Conservation (phyloP, 2,888 invertebrate genomes). For the Ernsta delagoae region DNA sequence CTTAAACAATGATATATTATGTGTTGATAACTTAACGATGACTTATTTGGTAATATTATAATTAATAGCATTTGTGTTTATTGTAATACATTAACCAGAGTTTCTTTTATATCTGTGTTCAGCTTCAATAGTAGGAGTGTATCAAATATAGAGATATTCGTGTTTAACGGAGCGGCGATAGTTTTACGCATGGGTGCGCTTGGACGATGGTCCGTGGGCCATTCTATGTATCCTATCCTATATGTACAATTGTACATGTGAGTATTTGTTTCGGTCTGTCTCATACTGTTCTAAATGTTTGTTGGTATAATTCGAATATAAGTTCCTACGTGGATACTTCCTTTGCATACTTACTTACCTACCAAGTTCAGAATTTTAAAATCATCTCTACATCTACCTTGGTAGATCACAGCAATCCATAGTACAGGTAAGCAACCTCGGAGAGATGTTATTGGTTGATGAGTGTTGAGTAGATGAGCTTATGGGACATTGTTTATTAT, state of each 20-base stretch:
- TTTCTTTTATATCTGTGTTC: constrained; percentile 30
- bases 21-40: too few species aligned
- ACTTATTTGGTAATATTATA: too few species aligned
- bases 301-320: constrained; percentile 23
- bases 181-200: constrained; percentile 60
- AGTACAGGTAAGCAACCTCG: too few species aligned
- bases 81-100: too few species aligned
- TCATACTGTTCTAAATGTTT: constrained; percentile 27
- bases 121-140: constrained; percentile 42
- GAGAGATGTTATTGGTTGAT: background rate
- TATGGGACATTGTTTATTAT: background rate
- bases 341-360: background rate
- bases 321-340: background rate
- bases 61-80: too few species aligned
- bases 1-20: too few species aligned
- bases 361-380: background rate
- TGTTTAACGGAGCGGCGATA: constrained; percentile 59
- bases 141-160: constrained; percentile 56
- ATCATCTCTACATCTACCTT: too few species aligned
- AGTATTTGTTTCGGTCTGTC: constrained; percentile 34
- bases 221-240: constrained; percentile 41
- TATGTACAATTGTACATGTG: too few species aligned
- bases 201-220: constrained; percentile 46
- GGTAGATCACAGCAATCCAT: too few species aligned
- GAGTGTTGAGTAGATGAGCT: background rate